Conservation (phyloP, 2,888 invertebrate species). For the Eueremaeus valkanovi region DNA sequence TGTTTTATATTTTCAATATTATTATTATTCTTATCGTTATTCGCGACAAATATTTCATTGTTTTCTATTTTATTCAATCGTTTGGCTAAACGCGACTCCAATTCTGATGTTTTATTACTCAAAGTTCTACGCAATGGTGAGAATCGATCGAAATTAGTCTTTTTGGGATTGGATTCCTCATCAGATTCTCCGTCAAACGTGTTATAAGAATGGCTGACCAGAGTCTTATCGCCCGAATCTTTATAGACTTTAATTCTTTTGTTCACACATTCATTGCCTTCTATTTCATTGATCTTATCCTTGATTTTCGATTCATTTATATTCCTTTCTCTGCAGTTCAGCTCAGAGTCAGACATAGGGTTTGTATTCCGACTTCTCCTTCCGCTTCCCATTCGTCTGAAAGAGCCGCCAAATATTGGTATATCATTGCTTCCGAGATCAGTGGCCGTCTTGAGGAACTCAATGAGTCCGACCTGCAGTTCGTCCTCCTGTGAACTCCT, state of each 20-base stretch:
- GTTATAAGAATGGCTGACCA: background rate
- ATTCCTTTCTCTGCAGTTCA: constrained; percentile 24
- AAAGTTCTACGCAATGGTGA: constrained; percentile 35
- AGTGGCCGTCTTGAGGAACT: constrained; percentile 39
- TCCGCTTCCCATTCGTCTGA: constrained; percentile 37
- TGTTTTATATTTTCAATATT: background rate
- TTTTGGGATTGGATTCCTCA: constrained; percentile 12
- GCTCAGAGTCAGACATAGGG: background rate
- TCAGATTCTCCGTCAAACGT: background rate
- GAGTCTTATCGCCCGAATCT: background rate
- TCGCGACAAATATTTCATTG: background rate
- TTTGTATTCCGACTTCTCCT: constrained; percentile 29
- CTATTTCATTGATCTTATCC: background rate
- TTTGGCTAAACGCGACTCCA: background rate
- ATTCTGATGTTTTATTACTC: constrained; percentile 5
- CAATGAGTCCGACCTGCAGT: constrained; percentile 34
- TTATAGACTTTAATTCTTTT: background rate
- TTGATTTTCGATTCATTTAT: background rate
- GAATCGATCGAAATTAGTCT: constrained; percentile 33
- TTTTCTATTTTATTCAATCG: background rate
- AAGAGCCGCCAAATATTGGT: constrained; percentile 26
- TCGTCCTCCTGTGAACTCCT: constrained; percentile 33
- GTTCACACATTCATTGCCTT: background rate
- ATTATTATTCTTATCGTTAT: background rate
- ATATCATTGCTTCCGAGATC: constrained; percentile 25